These are phyloP conservation scores for Polyommatus icarus DNA, from an alignment of 2,888 invertebrate species.

Conservation along the genomic window DNA sequence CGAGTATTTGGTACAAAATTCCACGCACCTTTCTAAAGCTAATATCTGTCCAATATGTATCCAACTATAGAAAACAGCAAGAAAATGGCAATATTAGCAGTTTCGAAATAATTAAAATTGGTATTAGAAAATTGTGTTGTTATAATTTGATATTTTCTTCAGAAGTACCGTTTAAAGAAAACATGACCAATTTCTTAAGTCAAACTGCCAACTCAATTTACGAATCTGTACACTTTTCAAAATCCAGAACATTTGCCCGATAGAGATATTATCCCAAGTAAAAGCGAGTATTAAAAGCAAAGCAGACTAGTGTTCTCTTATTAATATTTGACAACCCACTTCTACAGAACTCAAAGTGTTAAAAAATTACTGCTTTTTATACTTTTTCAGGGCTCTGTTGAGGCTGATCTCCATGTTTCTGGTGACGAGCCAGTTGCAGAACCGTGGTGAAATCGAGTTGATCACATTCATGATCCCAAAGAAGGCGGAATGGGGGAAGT, in stretches of 20 bases:
- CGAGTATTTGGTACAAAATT: background rate
- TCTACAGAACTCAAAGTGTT: slow-evolving; percentile 33
- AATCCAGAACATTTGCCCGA: background rate
- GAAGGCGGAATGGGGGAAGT: slow-evolving; percentile 85
- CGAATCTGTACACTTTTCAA: background rate
- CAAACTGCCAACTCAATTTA: background rate
- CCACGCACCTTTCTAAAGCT: background rate
- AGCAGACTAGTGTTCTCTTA: background rate
- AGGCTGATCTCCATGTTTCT: slow-evolving; percentile 84
- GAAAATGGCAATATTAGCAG: background rate
- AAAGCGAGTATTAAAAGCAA: background rate
- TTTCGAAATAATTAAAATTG: background rate
- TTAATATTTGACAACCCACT: background rate
- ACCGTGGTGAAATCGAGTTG: slow-evolving; percentile 72
- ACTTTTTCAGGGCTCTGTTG: slow-evolving; percentile 79
- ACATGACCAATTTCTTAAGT: background rate
- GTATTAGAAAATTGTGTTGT: background rate
- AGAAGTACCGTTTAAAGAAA: background rate
- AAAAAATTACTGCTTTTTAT: slow-evolving; percentile 64
- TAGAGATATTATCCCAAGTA: background rate
- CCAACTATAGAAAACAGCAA: background rate
- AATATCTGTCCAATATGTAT: background rate
- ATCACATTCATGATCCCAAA: slow-evolving; percentile 72
- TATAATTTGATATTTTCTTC: background rate
- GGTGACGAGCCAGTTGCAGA: slow-evolving; percentile 82